A percentile compares a stretch with the other conserved stretches of the same genome.
Conservation (phyloP, 1,140 invertebrate genomes). For the Lepidostoma basale region DNA sequence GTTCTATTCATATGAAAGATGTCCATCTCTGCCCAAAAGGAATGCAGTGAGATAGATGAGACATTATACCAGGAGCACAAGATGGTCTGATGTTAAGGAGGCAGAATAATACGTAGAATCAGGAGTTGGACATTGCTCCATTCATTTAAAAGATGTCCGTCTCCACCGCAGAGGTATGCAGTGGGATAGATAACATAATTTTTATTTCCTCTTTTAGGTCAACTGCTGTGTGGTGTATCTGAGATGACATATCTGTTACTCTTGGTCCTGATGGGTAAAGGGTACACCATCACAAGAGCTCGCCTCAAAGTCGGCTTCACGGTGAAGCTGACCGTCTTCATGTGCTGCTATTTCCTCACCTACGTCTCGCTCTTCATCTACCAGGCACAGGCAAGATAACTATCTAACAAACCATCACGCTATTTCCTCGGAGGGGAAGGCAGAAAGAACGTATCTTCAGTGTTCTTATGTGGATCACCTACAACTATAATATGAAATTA, state of each 20-base stretch:
- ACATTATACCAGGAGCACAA: too few species aligned
- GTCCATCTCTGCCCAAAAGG: too few species aligned
- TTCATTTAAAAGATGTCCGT: background rate
- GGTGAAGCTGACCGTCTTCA: constrained; percentile 80
- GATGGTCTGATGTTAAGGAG: too few species aligned
- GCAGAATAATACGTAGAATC: too few species aligned
- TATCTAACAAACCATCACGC: too few species aligned
- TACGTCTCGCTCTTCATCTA: constrained; percentile 79
- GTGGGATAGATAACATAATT: too few species aligned
- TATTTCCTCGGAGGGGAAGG: too few species aligned
- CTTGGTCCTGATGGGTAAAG: constrained; percentile 84
- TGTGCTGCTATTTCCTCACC: constrained; percentile 74
- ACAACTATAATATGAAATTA: background rate
- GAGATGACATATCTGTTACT: constrained; percentile 78
- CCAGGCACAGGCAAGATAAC: constrained; percentile 69
- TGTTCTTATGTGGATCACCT: too few species aligned
- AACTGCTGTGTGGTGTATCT: constrained; percentile 72
- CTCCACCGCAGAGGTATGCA: too few species aligned
- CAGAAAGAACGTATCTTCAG: background rate
- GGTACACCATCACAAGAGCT: constrained; percentile 88
- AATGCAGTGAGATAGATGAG: too few species aligned
- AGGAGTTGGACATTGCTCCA: too few species aligned
- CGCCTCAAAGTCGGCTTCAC: constrained; percentile 70
- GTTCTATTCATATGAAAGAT: too few species aligned
- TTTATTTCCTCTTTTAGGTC: constrained; percentile 61